Base-by-base conservation (phyloP, 1,140 invertebrate species). In the Nomia melanderi region DNA sequence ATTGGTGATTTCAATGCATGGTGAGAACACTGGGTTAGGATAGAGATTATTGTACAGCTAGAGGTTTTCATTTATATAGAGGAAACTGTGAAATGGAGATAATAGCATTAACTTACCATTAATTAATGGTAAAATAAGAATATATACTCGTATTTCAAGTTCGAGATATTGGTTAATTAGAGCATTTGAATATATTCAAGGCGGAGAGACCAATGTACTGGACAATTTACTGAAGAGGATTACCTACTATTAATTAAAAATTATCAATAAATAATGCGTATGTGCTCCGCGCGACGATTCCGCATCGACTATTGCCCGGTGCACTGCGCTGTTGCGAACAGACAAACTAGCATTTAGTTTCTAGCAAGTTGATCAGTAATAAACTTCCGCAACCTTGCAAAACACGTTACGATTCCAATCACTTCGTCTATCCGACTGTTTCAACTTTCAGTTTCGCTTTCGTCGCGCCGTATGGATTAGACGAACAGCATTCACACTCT, bases 241-340 rank as follows among this genome's bases (percentile, higher is more conserved):
- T n/a, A n/a, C n/a, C n/a, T n/a, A n/a, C n/a, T n/a, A n/a, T n/a
- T n/a, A n/a, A n/a, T n/a, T n/a, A n/a, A n/a, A n/a, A n/a, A n/a
- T n/a, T n/a, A n/a, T n/a, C n/a, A n/a, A n/a, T n/a, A n/a, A n/a
- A n/a, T n/a, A n/a, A n/a, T n/a, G n/a, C n/a, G n/a, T n/a, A n/a
- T n/a, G n/a, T 71, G 69, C 54, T 60, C 56, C 54, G 20, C 27
- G 12, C 54, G 56, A 60, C 31, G 39, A 29, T 56, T 9, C 11
- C n/a, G 11, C 29, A 41, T 25, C 2, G 44, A 33, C 39, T 47
- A 71, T 17, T 31, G n/a, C 25, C 14, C 12, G 14, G 25, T 60
- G 56, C 56, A 36, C 23, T 36, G 17, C 14, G 17, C 12, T 41
- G 7, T 36, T 36, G 53, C 47, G 31, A 39, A 20, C 31, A 66